A percentile compares a stretch with the other conserved stretches of the same genome.
These are phyloP conservation scores for Oppia nitens DNA, from an alignment of 1,140 invertebrate species.

Conservation along the genomic window DNA sequence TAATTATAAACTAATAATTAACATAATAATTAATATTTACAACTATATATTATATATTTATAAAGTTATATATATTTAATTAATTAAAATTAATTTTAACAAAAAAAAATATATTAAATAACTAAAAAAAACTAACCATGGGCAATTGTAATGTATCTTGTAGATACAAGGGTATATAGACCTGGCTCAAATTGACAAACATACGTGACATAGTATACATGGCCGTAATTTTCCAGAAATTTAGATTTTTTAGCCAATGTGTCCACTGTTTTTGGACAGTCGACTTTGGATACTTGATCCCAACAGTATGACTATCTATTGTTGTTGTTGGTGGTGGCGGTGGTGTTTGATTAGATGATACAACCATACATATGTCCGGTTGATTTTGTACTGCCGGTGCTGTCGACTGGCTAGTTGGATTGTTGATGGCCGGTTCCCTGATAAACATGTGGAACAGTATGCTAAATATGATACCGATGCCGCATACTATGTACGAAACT, in stretches of 20 bases:
- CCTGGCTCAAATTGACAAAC: conserved; percentile 74
- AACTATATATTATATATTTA: too few relatives aligned
- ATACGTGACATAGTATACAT: conserved; percentile 77
- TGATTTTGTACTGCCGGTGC: not conserved
- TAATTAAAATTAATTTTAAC: too few relatives aligned
- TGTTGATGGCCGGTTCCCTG: conserved; percentile 12
- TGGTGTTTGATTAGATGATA: too few relatives aligned
- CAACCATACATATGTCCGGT: too few relatives aligned
- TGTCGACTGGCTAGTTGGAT: not conserved
- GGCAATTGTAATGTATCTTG: conserved; percentile 55
- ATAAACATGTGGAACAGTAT: conserved; percentile 51
- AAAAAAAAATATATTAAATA: too few relatives aligned
- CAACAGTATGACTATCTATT: too few relatives aligned
- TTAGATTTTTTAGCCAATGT: not conserved
- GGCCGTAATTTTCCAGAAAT: conserved; percentile 42
- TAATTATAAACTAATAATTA: too few relatives aligned
- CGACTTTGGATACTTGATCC: conserved; percentile 30
- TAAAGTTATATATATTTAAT: too few relatives aligned
- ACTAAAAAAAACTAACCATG: too few relatives aligned
- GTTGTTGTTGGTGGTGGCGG: too few relatives aligned
- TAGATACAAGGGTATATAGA: conserved; percentile 76
- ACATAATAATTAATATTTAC: too few relatives aligned
- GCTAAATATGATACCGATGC: conserved; percentile 47
- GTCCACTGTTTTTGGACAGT: not conserved
- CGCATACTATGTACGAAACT: conserved; percentile 52